Evolutionary conservation across 1,140 invertebrate species (phyloP), one percentile per base, ranked within the genome.

Genomic region (Argopecten irradians): DNA sequence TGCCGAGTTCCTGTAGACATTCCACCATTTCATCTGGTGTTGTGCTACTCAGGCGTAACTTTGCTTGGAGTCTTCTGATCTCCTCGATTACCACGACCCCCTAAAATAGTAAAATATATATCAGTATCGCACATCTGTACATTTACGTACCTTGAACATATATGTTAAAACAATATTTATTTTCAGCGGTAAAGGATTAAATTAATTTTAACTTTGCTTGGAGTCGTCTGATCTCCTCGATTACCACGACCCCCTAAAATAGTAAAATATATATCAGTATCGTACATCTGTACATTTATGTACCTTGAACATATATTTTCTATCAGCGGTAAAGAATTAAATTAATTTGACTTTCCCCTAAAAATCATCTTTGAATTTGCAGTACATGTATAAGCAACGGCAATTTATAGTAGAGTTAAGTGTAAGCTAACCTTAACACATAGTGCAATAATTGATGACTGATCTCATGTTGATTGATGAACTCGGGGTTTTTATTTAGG

Each of bases 1-100:
- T 92, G 8, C 89, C 92, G 0, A 94, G 88, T 88, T 93, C 90
- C 13, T 87, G 36, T 28, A 94, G 82, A 83, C 90, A 89, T 0
- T 92, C 88, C 2, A 94, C 43, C 39, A 94, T 90, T 28, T 93
- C 89, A 43, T 91, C 87, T 71, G 88, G 90, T 16, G 90, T 90
- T 87, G 94, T 92, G 82, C 89, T 93, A 82, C 89, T 34, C 32
- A 93, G 82, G 13, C 90, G 87, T 34, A 94, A 88, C 33, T 90
- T 91, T 5, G 91, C 89, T 86, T 94, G 94, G n/a, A 91, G 82
- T 55, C 92, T 87, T 32, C 90, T 35, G 41, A 94, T 93, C 19
- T 94, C 94, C 86, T 94, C 94, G 9, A 94, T 86, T 1, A 94
- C 93, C 32, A 94, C 94, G 19, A 94, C 94, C 55, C 94, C 93